Conservation (phyloP, 2,797 vertebrate species). For the Numenius phaeopus region DNA sequence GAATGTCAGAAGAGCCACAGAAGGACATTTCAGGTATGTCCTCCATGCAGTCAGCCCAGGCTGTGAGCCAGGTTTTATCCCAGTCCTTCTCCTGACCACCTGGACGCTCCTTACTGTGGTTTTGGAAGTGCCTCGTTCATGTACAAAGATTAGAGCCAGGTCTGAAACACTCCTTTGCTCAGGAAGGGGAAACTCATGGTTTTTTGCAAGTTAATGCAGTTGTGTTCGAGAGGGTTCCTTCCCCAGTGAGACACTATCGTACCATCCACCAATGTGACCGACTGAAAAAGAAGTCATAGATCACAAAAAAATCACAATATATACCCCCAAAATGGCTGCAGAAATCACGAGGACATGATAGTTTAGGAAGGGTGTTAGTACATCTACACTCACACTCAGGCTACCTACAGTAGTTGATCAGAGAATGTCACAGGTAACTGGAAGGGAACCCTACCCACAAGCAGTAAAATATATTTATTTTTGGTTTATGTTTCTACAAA, state of each 20-base stretch:
- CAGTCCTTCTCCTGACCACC: not conserved
- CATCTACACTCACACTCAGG: not conserved
- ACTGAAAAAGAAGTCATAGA: not conserved
- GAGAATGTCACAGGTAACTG: not conserved
- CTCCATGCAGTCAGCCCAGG: not conserved
- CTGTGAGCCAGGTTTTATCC: not conserved
- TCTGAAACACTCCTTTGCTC: not conserved
- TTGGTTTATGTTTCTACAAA: not conserved
- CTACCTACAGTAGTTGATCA: not conserved
- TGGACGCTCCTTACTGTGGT: not conserved
- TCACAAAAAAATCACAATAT: not conserved
- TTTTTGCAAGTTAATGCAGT: not conserved
- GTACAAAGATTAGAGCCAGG: not conserved
- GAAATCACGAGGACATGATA: not conserved
- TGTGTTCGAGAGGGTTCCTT: not conserved
- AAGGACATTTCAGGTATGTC: not conserved
- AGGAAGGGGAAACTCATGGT: not conserved
- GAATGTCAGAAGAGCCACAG: not conserved
- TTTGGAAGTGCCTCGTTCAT: not conserved
- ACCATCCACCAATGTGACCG: not conserved
- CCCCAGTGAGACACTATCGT: not conserved
- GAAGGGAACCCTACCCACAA: not conserved
- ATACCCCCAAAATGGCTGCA: not conserved
- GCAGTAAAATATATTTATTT: not conserved
- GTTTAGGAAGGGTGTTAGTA: not conserved